phyloP scores from a whole-genome alignment of 1,140 invertebrate genomes.

The Zaprionus ornatus region DNA sequence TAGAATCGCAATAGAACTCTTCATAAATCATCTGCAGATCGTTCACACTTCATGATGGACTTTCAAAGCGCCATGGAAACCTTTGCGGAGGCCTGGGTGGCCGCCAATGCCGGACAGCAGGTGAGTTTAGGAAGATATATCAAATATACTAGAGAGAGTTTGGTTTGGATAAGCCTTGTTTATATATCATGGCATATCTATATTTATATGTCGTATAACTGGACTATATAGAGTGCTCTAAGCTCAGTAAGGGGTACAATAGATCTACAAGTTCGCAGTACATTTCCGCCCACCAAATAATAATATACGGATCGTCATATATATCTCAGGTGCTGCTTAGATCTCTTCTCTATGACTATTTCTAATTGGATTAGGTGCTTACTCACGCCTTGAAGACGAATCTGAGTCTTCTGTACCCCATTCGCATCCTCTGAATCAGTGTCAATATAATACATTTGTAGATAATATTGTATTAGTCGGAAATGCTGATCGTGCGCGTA shows the following conservation, averaged over 20 bases:
- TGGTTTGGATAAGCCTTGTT: no score
- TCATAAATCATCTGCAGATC: conserved; percentile 11
- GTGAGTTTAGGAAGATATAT: conserved; percentile 81
- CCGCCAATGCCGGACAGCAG: conserved; percentile 92
- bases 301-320: no score
- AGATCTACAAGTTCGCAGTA: no score
- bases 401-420: background rate
- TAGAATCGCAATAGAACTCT: conserved; percentile 22
- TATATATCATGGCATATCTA: no score
- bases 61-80: conserved; percentile 99
- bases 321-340: background rate
- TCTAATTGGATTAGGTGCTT: background rate
- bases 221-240: no score
- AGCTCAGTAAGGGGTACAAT: no score
- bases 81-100: conserved; percentile 98
- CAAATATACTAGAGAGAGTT: no score
- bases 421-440: background rate
- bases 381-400: background rate
- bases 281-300: no score
- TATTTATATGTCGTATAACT: no score
- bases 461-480: background rate
- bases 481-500: background rate
- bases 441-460: background rate
- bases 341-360: background rate
- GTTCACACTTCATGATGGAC: conserved; percentile 88